Conservation (phyloP, 2,797 vertebrate genomes). For the Euphonia xanthogaster region DNA sequence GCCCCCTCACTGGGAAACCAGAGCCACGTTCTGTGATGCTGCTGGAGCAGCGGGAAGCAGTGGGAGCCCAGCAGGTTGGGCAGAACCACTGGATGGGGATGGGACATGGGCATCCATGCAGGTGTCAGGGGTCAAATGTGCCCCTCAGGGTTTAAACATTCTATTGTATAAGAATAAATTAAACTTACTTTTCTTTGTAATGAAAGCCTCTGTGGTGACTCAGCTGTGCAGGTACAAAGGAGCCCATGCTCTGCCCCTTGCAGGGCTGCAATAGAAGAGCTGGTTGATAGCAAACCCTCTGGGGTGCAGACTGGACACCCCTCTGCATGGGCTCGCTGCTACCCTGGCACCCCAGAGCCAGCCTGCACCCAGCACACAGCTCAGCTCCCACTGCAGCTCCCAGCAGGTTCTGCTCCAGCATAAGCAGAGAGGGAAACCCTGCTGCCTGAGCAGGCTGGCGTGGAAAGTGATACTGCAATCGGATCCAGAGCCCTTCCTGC, state of each 20-base stretch:
- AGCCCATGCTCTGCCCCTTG: not conserved
- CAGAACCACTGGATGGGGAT: not conserved
- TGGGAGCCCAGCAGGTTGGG: not conserved
- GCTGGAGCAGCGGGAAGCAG: not conserved
- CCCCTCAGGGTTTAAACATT: not conserved
- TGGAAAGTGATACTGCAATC: not conserved
- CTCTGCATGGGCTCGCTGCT: accelerated
- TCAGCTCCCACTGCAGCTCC: not conserved
- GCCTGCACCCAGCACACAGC: not conserved
- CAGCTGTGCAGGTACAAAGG: accelerated
- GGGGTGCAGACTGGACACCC: not conserved
- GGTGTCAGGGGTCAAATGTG: accelerated
- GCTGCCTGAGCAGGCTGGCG: accelerated
- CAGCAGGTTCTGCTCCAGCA: not conserved
- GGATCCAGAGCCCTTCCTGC: not conserved
- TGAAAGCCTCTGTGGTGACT: not conserved
- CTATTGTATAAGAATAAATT: not conserved
- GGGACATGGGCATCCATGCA: accelerated
- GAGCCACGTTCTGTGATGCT: accelerated
- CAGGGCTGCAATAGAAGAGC: not conserved
- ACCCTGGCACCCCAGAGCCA: not conserved
- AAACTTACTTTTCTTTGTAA: not conserved
- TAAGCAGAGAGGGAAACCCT: not conserved
- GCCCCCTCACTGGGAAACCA: not conserved
- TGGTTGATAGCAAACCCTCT: not conserved